phyloP scores from a whole-genome alignment of 2,888 invertebrate species.

The Ectemnius lituratus region DNA sequence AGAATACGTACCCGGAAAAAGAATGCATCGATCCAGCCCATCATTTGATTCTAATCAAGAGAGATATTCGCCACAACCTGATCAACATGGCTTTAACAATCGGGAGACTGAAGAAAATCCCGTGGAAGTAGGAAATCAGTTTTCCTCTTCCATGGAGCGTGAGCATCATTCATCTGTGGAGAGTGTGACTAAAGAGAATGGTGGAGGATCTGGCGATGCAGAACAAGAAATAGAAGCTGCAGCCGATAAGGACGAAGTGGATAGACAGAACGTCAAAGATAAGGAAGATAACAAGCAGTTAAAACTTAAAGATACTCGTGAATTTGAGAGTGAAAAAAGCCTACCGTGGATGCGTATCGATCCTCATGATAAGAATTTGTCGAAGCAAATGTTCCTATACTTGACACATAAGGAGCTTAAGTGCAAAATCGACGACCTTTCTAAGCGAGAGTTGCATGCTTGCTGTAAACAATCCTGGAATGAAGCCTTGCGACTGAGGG shows the following conservation, averaged over 20 bases:
- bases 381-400: conserved; percentile 68
- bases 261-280: not conserved
- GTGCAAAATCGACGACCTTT: conserved; percentile 66
- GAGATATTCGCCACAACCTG: not conserved
- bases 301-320: conserved; percentile 43
- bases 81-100: not conserved
- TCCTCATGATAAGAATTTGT: conserved; percentile 61
- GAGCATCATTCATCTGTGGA: too few species aligned
- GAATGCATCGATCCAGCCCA: too few species aligned
- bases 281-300: not conserved
- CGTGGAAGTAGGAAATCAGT: not conserved
- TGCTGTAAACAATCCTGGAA: conserved; percentile 69
- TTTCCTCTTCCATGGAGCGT: not conserved
- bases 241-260: not conserved
- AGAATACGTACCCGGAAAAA: not conserved
- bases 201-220: too few species aligned
- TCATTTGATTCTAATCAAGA: not conserved
- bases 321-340: conserved; percentile 60
- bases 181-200: too few species aligned
- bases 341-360: conserved; percentile 62
- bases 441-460: conserved; percentile 65
- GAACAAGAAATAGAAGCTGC: too few species aligned
- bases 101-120: conserved; percentile 7
- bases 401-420: conserved; percentile 69
- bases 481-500: conserved; percentile 71